phyloP scores from a whole-genome alignment of 2,888 invertebrate genomes.

The Ornithoptera alexandrae region DNA sequence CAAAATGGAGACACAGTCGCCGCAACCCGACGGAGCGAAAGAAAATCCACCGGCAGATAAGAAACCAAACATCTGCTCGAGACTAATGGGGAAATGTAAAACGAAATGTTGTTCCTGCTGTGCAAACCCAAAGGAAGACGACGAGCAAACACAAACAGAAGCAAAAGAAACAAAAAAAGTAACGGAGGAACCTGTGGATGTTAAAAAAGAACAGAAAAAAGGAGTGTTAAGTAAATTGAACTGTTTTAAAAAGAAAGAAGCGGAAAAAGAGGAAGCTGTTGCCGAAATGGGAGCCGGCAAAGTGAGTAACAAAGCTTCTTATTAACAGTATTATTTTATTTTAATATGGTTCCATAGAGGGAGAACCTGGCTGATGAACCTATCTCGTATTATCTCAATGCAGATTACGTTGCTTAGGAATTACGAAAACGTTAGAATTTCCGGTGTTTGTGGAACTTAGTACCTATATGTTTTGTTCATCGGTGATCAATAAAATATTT shows the following conservation, averaged over 20 bases:
- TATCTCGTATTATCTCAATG: too few species aligned
- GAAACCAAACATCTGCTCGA: slow-evolving; percentile 62
- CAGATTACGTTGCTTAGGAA: too few species aligned
- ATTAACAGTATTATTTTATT: too few species aligned
- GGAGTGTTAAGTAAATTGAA: slow-evolving; percentile 59
- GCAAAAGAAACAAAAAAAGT: slow-evolving; percentile 30
- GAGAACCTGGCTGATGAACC: too few species aligned
- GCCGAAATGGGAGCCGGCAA: slow-evolving; percentile 68
- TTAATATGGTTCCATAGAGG: too few species aligned
- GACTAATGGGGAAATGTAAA: slow-evolving; percentile 67
- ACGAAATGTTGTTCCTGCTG: slow-evolving; percentile 75
- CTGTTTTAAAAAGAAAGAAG: slow-evolving; percentile 64
- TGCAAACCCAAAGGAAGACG: slow-evolving; percentile 53
- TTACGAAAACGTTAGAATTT: too few species aligned
- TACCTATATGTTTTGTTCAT: too few species aligned
- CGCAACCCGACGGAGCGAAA: slow-evolving; percentile 34
- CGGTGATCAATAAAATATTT: too few species aligned
- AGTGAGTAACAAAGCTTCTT: slow-evolving; percentile 44
- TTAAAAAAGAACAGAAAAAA: slow-evolving; percentile 39
- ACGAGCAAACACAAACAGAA: slow-evolving; percentile 34
- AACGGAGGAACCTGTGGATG: slow-evolving; percentile 36
- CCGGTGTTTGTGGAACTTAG: too few species aligned
- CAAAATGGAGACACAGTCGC: slow-evolving; percentile 43
- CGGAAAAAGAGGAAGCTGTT: slow-evolving; percentile 57
- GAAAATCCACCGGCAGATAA: slow-evolving; percentile 38